Evolutionary conservation across 1,140 invertebrate genomes (phyloP), one percentile per base, ranked within the genome.

Genomic region (Anthonomus grandis): DNA sequence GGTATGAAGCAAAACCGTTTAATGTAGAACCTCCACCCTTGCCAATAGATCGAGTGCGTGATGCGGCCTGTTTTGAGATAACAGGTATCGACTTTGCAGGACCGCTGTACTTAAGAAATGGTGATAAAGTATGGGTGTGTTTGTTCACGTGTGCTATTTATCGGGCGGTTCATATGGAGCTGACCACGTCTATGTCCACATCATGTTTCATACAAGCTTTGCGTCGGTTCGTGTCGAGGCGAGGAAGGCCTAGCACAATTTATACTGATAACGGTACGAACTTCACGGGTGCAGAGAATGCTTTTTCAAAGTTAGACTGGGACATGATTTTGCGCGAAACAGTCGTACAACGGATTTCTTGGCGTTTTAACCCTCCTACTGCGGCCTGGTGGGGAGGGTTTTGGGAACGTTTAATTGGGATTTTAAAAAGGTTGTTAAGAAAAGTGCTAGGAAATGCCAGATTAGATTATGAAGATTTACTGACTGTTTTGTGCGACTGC

Each of bases 211-310:
- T n/a, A n/a, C n/a, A n/a, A n/a, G n/a, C n/a, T n/a, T n/a, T n/a
- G n/a, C n/a, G n/a, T n/a, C n/a, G n/a, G n/a, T n/a, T n/a, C n/a
- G n/a, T n/a, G n/a, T n/a, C n/a, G n/a, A n/a, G n/a, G n/a, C n/a
- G n/a, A n/a, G n/a, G n/a, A n/a, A n/a, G n/a, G n/a, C n/a, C n/a
- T n/a, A n/a, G n/a, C n/a, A n/a, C n/a, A n/a, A n/a, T 6, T 2
- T 74, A 50, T 57, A 71, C 60, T 25, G 72, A 77, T 50, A 75
- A 77, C 50, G 75, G 68, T 0, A 70, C 60, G 10, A 45, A 23
- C 21, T 45, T 45, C 48, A 45, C 42, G 12, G 64, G 66, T 8
- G 49, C 63, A 12, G 41, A 60, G 15, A 73, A 72, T 48, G 12
- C 15, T 24, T 64, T 72, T 12, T 48, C 47, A 44, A 53, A 50